These are phyloP conservation scores for Chelonus insularis DNA, from an alignment of 1,140 invertebrate genomes.

Conservation along the genomic window DNA sequence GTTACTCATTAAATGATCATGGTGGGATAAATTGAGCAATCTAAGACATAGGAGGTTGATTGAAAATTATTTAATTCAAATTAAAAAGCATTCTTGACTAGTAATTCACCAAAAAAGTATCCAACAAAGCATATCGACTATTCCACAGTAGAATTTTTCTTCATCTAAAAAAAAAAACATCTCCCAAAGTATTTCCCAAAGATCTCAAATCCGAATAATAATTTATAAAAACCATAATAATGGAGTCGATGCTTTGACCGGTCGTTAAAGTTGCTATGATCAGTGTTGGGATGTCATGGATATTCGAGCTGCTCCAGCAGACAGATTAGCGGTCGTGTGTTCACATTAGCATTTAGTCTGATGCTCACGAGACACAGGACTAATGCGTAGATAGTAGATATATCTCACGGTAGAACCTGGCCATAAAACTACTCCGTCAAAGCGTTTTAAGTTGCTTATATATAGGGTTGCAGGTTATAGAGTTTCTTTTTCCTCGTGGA, in stretches of 20 bases:
- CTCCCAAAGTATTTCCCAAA: too few relatives aligned
- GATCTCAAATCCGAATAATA: too few relatives aligned
- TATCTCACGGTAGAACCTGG: background rate
- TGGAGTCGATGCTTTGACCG: background rate
- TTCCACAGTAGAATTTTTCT: too few relatives aligned
- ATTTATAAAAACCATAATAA: background rate
- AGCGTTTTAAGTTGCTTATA: background rate
- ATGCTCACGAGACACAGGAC: background rate
- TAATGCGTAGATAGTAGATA: background rate
- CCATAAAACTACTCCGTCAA: background rate
- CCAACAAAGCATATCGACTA: too few relatives aligned
- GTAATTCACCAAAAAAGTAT: too few relatives aligned
- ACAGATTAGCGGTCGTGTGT: background rate
- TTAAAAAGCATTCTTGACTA: too few relatives aligned
- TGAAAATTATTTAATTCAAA: too few relatives aligned
- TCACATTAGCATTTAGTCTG: conserved; percentile 3
- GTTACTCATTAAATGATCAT: too few relatives aligned
- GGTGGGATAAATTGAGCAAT: too few relatives aligned
- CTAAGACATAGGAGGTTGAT: too few relatives aligned
- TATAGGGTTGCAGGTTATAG: background rate
- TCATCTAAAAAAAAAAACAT: too few relatives aligned
- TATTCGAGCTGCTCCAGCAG: background rate
- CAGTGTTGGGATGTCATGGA: background rate
- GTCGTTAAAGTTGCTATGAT: background rate
- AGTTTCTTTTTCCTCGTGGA: too few relatives aligned